Percentiles rank a stretch among this genome's conserved stretches.
Evolutionary conservation across 1,140 invertebrate genomes (phyloP).

Genomic region (Drosophila tani): DNA sequence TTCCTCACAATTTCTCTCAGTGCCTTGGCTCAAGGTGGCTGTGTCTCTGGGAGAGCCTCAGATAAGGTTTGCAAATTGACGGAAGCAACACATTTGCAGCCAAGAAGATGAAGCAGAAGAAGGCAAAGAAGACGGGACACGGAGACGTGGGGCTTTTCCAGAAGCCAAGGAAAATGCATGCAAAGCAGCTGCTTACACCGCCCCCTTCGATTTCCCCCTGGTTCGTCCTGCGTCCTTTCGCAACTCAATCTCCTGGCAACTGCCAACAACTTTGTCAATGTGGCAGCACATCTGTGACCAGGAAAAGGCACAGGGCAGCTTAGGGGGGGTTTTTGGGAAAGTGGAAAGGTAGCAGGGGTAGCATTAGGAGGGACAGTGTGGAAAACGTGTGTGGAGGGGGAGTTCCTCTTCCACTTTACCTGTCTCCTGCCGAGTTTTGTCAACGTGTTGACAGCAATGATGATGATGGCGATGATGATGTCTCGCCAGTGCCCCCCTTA

Average conservation of each 20-base stretch:
- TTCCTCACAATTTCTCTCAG: background rate
- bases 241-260: slow-evolving; percentile 53
- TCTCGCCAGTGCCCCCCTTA: background rate
- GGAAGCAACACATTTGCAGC: slow-evolving; percentile 70
- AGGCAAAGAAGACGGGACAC: background rate
- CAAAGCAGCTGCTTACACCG: slow-evolving; percentile 43
- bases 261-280: slow-evolving; percentile 73
- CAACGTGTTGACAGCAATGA: slow-evolving; percentile 77
- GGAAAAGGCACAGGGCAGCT: slow-evolving; percentile 5
- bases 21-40: slow-evolving; percentile 21
- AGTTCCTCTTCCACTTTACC: slow-evolving; percentile 38
- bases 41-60: slow-evolving; percentile 24
- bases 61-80: slow-evolving; percentile 76
- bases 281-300: slow-evolving; percentile 62
- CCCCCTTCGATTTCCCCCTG: background rate
- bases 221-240: slow-evolving; percentile 9
- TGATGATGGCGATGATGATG: slow-evolving; percentile 44
- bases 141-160: background rate
- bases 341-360: no score
- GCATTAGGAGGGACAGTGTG: no score
- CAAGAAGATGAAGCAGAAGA: slow-evolving; percentile 6
- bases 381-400: no score
- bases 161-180: slow-evolving; percentile 42
- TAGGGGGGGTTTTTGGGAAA: background rate
- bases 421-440: slow-evolving; percentile 41